Conservation (phyloP, 2,888 invertebrate species). For the Octodonta nipae region DNA sequence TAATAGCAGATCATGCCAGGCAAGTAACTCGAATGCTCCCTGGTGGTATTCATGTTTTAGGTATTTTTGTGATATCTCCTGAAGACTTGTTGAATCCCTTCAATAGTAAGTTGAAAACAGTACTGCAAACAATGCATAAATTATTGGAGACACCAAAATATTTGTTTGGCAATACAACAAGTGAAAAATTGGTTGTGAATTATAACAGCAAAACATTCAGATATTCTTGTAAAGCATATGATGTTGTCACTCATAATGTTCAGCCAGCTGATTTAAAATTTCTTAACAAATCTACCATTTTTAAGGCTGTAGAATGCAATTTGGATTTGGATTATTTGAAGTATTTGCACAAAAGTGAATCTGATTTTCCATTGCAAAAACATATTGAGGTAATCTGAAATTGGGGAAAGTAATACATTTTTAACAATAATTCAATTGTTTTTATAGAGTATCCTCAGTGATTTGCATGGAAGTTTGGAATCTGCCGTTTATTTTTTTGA, state of each 20-base stretch:
- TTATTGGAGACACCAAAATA: constrained; percentile 42
- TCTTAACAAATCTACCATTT: constrained; percentile 52
- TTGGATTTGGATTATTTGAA: constrained; percentile 65
- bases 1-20: constrained; percentile 70
- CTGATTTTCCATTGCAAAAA: constrained; percentile 51
- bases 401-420: too few species aligned
- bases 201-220: constrained; percentile 42
- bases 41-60: constrained; percentile 77
- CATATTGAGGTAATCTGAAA: constrained; percentile 62
- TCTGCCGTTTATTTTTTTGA: constrained; percentile 60
- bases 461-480: constrained; percentile 45
- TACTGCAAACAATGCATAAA: constrained; percentile 45
- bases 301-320: constrained; percentile 63
- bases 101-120: constrained; percentile 41
- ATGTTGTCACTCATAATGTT: constrained; percentile 42
- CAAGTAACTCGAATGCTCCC: constrained; percentile 82
- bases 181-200: constrained; percentile 53
- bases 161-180: constrained; percentile 45
- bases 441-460: constrained; percentile 30
- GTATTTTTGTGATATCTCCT: constrained; percentile 61
- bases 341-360: constrained; percentile 50
- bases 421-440: too few species aligned
- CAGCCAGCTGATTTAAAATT: constrained; percentile 69
- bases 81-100: constrained; percentile 48
- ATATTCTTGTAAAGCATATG: constrained; percentile 51